Evolutionary conservation across 2,113 vertebrate genomes (phyloP), one percentile per base, ranked within the genome.

Genomic region (Brevimyrus niger): DNA sequence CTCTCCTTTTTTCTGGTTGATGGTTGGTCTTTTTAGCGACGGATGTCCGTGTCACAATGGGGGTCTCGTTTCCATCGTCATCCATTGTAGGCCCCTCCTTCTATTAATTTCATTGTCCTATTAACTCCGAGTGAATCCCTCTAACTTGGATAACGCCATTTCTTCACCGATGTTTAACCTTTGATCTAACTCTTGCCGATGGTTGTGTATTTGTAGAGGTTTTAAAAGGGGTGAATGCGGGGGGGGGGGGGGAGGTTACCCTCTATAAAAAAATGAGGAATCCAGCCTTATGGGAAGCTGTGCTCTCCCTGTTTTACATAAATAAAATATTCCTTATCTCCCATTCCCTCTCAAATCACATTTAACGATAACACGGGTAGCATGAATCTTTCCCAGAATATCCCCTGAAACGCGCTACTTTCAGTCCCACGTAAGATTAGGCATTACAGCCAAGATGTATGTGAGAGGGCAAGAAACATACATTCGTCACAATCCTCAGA

Each of bases 111-210:
- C 90, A 91, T 92, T 90, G 88, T 89, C 47, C 92, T 87, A 47
- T 80, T 42, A 88, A 21, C 76, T 86, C 89, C 92, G 90, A 93
- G 92, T 92, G 90, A 91, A 90, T 90, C 93, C 94, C 92, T 93
- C 88, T 90, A 91, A 89, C 91, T 61, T 73, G 2, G 58, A 86
- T 53, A 76, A 82, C 21, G 91, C 87, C 87, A 91, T 91, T 88
- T 82, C 90, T 91, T 87, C 90, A 91, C 90, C 89, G 88, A 91
- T 90, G 92, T 94, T 94, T 95, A 95, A 95, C 94, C 93, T 91
- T 89, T 90, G 87, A 93, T 91, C 92, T 91, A 93, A 90, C 89
- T 89, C 91, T 90, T 90, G 90, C 90, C 87, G 87, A 82, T 85
- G 92, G 91, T 90, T 94, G 92, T 90, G 93, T 89, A 92, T 91